Evolutionary conservation across 2,888 invertebrate species (phyloP), one percentile per base, ranked within the genome.

Genomic region (Gasteruption jaculator): DNA sequence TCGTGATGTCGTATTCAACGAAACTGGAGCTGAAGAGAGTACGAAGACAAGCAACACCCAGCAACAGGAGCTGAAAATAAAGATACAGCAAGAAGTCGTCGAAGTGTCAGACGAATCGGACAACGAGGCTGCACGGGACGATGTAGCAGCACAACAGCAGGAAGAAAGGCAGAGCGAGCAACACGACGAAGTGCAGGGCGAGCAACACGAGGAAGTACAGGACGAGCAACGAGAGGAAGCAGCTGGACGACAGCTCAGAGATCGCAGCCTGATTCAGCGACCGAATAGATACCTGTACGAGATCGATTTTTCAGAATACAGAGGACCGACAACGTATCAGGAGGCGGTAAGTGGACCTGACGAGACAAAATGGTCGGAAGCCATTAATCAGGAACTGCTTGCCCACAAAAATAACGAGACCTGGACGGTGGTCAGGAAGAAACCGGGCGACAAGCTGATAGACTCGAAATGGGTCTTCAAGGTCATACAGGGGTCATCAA

Each of bases 1-100:
- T n/a, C 44, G 50, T 16, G 43, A 57, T 41, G 39, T 39, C 6
- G 39, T 33, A 19, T 39, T 39, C 18, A 33, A 39, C 11, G 39
- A 39, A n/a, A 24, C 32, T 6, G n/a, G 2, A 39, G 33, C 16
- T 11, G 24, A 5, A 3, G 33, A 34, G 11, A 5, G 33, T 33
- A 14, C 14, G 24, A 33, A n/a, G n/a, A n/a, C n/a, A n/a, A n/a
- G n/a, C n/a, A n/a, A n/a, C n/a, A n/a, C n/a, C n/a, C n/a, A n/a
- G 4, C 31, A 39, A 11, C 31, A 24, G 11, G 24, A n/a, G n/a
- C n/a, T n/a, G n/a, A 16, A 1, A 10, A 5, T 20, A 18, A 19
- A 15, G 15, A 21, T 21, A 22, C 15, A 42, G 31, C 8, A 10
- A n/a, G 38, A n/a, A n/a, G n/a, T n/a, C n/a, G n/a, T n/a, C n/a